A percentile compares a stretch with the other conserved stretches of the same genome.
phyloP scores from a whole-genome alignment of 2,113 vertebrate genomes.

The Nycticryphes semicollaris region DNA sequence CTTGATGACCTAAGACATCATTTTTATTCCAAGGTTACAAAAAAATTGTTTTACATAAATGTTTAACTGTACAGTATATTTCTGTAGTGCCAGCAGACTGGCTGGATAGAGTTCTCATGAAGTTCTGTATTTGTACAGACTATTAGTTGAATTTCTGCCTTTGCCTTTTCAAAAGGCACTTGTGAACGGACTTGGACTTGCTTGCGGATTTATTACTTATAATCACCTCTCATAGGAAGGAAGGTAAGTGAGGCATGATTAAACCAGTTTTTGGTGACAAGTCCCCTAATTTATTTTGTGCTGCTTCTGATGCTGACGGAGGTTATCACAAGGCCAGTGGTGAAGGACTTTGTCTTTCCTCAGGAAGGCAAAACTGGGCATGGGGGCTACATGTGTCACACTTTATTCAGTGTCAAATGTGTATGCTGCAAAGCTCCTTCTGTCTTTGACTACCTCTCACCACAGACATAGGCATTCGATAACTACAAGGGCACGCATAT shows the following conservation, averaged over 20 bases:
- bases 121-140: neutral
- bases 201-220: neutral
- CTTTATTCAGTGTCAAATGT: neutral
- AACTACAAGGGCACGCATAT: neutral
- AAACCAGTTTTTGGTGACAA: neutral
- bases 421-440: neutral
- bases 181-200: neutral
- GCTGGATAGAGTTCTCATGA: neutral
- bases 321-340: neutral
- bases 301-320: neutral
- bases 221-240: neutral
- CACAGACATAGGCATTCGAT: neutral
- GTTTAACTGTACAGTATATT: neutral
- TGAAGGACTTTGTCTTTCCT: neutral
- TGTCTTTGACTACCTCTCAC: neutral
- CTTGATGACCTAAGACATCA: neutral
- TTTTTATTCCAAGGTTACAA: neutral
- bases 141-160: neutral
- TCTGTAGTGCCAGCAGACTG: neutral
- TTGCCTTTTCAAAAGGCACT: neutral
- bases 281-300: neutral
- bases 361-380: neutral
- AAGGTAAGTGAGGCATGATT: neutral
- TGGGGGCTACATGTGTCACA: rapidly evolving
- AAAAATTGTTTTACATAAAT: neutral